Percentiles rank a stretch among this genome's conserved stretches.
Conservation (phyloP, 1,140 invertebrate species). For the Dryas iulia region DNA sequence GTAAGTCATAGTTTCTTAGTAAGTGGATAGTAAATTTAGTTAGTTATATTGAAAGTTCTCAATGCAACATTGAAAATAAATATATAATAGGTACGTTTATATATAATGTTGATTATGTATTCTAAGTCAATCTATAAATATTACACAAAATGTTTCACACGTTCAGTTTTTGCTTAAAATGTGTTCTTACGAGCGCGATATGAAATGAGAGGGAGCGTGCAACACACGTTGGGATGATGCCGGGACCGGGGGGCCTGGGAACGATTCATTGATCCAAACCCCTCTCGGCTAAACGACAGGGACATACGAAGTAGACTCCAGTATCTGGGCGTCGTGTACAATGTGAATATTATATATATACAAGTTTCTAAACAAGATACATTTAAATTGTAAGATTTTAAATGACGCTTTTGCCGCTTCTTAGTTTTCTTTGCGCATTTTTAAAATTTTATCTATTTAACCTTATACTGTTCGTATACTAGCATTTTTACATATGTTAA, state of each 20-base stretch:
- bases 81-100: background rate
- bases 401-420: background rate
- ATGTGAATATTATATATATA: background rate
- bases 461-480: background rate
- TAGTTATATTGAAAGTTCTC: background rate
- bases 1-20: too few relatives aligned
- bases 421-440: background rate
- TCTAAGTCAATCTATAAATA: background rate
- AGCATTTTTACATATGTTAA: background rate
- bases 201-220: constrained; percentile 42
- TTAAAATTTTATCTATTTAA: background rate
- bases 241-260: constrained; percentile 58
- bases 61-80: background rate
- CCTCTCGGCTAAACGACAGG: constrained; percentile 66
- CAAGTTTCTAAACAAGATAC: background rate
- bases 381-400: background rate
- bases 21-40: too few relatives aligned
- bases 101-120: background rate
- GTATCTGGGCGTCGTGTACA: background rate
- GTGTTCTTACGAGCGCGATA: constrained; percentile 11
- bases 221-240: constrained; percentile 56
- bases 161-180: background rate
- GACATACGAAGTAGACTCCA: constrained; percentile 47
- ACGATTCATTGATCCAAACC: constrained; percentile 80
- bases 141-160: background rate